phyloP scores from a whole-genome alignment of 1,140 invertebrate genomes.

The Ylistrum balloti region DNA sequence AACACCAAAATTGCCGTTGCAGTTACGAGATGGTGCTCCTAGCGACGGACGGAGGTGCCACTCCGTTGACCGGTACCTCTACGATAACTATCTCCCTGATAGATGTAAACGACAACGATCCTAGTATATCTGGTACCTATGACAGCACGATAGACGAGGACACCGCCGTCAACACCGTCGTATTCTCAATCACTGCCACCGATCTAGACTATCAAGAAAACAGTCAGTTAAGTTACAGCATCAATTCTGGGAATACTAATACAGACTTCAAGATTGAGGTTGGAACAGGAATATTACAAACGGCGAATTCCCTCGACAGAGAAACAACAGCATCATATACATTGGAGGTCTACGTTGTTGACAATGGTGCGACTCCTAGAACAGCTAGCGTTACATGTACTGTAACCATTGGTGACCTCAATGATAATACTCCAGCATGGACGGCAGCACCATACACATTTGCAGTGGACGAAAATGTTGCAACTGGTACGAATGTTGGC shows the following conservation, averaged over 20 bases:
- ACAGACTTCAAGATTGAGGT: constrained; percentile 48
- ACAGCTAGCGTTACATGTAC: constrained; percentile 56
- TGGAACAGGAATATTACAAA: constrained; percentile 55
- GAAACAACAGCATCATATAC: constrained; percentile 56
- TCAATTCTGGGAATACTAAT: constrained; percentile 43
- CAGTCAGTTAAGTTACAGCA: constrained; percentile 58
- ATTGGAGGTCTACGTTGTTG: constrained; percentile 52
- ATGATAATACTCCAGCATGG: constrained; percentile 59
- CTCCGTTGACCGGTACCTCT: constrained; percentile 56
- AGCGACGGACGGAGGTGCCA: constrained; percentile 6
- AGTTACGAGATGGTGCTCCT: constrained; percentile 41
- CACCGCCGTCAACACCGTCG: constrained; percentile 87
- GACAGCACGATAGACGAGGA: constrained; percentile 65
- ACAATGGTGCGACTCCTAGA: constrained; percentile 54
- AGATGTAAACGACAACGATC: constrained; percentile 69
- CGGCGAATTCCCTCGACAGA: constrained; percentile 54
- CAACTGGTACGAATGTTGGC: constrained; percentile 49
- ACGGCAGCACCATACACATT: constrained; percentile 58
- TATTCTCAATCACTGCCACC: constrained; percentile 91
- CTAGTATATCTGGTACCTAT: constrained; percentile 56
- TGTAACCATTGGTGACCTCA: constrained; percentile 60
- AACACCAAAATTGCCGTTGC: constrained; percentile 63
- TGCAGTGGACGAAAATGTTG: constrained; percentile 63
- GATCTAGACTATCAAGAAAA: constrained; percentile 88
- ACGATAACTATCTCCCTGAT: constrained; percentile 63